A percentile compares a stretch with the other conserved stretches of the same genome.
Conservation (phyloP, 2,797 vertebrate species). For the Microctenopoma lineatum region DNA sequence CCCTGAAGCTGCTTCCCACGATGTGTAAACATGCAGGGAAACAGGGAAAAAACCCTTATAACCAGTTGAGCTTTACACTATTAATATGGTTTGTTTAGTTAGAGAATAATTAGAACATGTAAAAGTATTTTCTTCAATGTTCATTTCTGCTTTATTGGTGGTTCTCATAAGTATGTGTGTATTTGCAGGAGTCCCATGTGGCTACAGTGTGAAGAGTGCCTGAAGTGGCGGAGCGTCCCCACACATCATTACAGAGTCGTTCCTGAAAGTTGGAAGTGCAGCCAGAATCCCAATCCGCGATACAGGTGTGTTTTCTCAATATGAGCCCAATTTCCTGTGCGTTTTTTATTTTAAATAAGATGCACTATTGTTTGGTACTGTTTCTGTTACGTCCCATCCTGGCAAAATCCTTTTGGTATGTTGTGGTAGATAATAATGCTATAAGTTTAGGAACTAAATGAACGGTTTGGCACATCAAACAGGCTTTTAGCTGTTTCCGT, state of each 20-base stretch:
- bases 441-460: background rate
- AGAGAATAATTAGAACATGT: background rate
- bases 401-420: background rate
- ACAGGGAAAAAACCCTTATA: background rate
- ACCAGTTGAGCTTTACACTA: background rate
- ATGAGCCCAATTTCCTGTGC: background rate
- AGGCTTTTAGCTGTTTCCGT: background rate
- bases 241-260: slow-evolving; percentile 64
- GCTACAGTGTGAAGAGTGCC: slow-evolving; percentile 87
- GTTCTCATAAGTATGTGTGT: slow-evolving; percentile 2
- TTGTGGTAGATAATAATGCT: background rate
- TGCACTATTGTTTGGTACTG: background rate
- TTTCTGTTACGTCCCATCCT: background rate
- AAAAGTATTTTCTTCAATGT: too few relatives aligned
- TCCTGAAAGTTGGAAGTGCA: slow-evolving; percentile 85
- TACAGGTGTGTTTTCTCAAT: slow-evolving; percentile 63
- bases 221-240: slow-evolving; percentile 86
- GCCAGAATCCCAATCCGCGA: slow-evolving; percentile 80
- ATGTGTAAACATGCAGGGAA: background rate
- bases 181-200: slow-evolving; percentile 74
- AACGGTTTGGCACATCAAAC: background rate
- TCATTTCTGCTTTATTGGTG: background rate
- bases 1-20: background rate
- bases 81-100: background rate
- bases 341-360: too few relatives aligned